Base-by-base conservation (phyloP, 2,888 invertebrate species). In the Leptarthrus brevirostris region DNA sequence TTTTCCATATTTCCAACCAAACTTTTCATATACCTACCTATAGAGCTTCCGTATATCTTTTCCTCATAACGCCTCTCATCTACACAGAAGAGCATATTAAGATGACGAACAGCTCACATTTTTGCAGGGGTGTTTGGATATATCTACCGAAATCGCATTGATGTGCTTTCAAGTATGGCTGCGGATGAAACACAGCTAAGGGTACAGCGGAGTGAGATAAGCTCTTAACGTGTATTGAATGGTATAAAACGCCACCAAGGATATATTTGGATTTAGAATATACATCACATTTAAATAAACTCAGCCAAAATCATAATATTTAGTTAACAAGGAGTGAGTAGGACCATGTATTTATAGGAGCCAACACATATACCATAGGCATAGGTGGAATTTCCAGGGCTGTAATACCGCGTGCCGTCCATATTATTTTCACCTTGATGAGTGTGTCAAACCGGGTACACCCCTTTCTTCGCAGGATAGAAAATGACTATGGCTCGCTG, bases 241-340 rank as follows among this genome's bases (percentile, higher is more conserved):
- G 73, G 64, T 64, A 61, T 52, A 73, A 34, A 49, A 49, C 61
- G 64, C 73, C 73, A 47, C 14, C 64, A 52, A 53, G 64, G 64
- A 64, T 73, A 64, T 61, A 73, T 73, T 73, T 61, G 61, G 73
- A 73, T 73, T 73, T 73, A 64, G 64, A 73, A 61, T 61, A 73
- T 61, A 64, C 64, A 73, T 73, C 53, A 66, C 74, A 69, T 74
- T 74, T 74, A 66, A 74, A 74, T 74, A 74, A 74, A 74, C 69
- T 74, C 69, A 74, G 56, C 56, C 74, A 34, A 74, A 74, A 69
- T 74, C 74, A 74, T 69, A 74, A 74, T 56, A 74, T 74, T 74
- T 74, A 64, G 54, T 69, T 16, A 54, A 20, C 16, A 36, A 20
- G 40, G 49, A 64, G 3, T 44, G 36, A 14, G 64, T 64, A 44